A percentile compares a stretch with the other conserved stretches of the same genome.
Evolutionary conservation across 2,888 invertebrate genomes (phyloP).

Genomic region (Axea sp.): DNA sequence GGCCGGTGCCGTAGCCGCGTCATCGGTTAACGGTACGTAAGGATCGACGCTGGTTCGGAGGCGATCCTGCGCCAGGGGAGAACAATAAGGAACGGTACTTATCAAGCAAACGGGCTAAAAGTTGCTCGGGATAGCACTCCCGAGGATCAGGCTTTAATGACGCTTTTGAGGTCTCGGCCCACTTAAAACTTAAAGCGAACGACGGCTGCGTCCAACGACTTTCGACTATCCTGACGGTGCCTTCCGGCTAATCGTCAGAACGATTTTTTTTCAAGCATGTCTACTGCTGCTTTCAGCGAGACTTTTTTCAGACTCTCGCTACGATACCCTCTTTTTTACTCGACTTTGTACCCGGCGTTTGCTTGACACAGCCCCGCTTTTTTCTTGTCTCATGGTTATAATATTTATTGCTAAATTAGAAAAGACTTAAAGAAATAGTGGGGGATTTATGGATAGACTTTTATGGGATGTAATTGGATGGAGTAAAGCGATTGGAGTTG

Average conservation of each 20-base stretch:
- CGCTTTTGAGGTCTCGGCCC: slow-evolving; percentile 64
- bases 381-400: slow-evolving; percentile 23
- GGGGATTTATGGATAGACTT: background rate
- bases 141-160: slow-evolving; percentile 63
- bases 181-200: slow-evolving; percentile 65
- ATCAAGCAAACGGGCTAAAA: slow-evolving; percentile 56
- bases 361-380: slow-evolving; percentile 35
- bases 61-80: slow-evolving; percentile 35
- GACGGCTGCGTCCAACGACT: slow-evolving; percentile 65
- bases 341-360: slow-evolving; percentile 30
- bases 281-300: slow-evolving; percentile 49
- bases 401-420: slow-evolving; percentile 54
- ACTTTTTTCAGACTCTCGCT: slow-evolving; percentile 43
- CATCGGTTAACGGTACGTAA: slow-evolving; percentile 25
- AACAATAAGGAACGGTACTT: slow-evolving; percentile 61
- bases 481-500: background rate
- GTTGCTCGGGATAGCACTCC: slow-evolving; percentile 57
- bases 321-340: slow-evolving; percentile 47
- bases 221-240: slow-evolving; percentile 63
- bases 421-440: background rate
- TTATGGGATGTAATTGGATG: slow-evolving; percentile 16
- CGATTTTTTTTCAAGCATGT: slow-evolving; percentile 53
- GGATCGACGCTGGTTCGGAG: slow-evolving; percentile 22
- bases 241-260: slow-evolving; percentile 61
- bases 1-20: slow-evolving; percentile 16